Evolutionary conservation across 2,888 invertebrate species (phyloP), one percentile per base, ranked within the genome.

Genomic region (Drosophila fulvimacula): DNA sequence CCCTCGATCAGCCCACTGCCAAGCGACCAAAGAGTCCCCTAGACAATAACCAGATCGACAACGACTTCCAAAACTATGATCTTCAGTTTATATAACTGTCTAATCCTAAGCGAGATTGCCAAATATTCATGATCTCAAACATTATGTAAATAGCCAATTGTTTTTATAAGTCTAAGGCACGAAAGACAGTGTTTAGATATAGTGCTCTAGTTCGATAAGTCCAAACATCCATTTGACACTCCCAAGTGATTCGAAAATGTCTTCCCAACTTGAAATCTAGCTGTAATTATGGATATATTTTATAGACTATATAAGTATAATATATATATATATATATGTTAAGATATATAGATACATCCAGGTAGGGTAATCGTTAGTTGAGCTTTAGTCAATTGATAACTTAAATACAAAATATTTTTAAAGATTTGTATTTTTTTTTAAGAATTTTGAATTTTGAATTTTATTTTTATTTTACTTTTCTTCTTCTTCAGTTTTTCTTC

Each of bases 31-130:
- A 84, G 55, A 69, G 71, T 63, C 69, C 68, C 24, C 71, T 71
- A 76, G 86, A 71, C 79, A 89, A 66, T 11, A 7, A 69, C 4
- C 76, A 79, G 32, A 53, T 85, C n/a, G 80, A 73, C 1, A 89
- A 79, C 67, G 89, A 84, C 75, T 93, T 92, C 58, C 92, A 92
- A 48, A 91, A 92, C 83, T 91, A 91, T 64, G 92, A 92, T 84
- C 89, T 93, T 68, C 90, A 87, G 79, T 91, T 92, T 53, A 90
- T 91, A 62, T 85, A 51, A 15, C 9, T 17, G 11, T 7, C 17
- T 7, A 42, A 4, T 6, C 13, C 7, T 1, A 24, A 44, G 69
- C 21, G 66, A 69, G 60, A 69, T 49, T 32, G 41, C 39, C 34
- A 69, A 36, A 55, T 38, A 39, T 52, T 48, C 49, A 36, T 51